Evolutionary conservation across 2,888 invertebrate genomes (phyloP), one percentile per base, ranked within the genome.

Genomic region (Vanessa cardui): DNA sequence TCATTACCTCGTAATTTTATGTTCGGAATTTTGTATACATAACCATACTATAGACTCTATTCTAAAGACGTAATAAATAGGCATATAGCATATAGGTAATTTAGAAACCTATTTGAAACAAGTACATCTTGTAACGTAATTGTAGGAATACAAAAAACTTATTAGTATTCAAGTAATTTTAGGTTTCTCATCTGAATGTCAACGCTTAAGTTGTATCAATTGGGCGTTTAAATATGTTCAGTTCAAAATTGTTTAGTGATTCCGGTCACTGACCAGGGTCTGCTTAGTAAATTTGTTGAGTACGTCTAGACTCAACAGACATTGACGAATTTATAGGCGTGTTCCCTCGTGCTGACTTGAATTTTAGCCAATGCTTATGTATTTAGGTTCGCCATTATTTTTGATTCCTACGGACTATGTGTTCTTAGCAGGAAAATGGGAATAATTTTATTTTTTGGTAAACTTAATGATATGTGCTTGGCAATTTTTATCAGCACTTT

Each of bases 241-340:
- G 65, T 44, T 59, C 64, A 52, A 74, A 71, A 70, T 69, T 54
- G 66, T 74, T 78, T 80, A 77, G 72, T 72, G 72, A 86, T 85
- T 84, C 84, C 68, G 74, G 74, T 82, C 84, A 81, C 77, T 76
- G 72, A 70, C 68, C 68, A 72, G 59, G 46, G 63, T 49, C 72
- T 74, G 69, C 66, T 75, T 74, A 72, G 70, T 71, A 73, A 74
- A 73, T 74, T 74, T 66, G 71, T 66, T 67, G 70, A 70, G 72
- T 69, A 50, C 62, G 62, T 72, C 76, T 74, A 78, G 77, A 78
- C 79, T 75, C 75, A 71, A 74, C 71, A 74, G 86, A 85, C 88
- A 76, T 82, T 88, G 88, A 89, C 77, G 76, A 81, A 88, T 89
- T 87, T 89, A 89, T 82, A 74, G 78, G 74, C 76, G 73, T 72